Evolutionary conservation across 2,888 invertebrate species (phyloP).

Genomic region (Strigamia transsilvanica): DNA sequence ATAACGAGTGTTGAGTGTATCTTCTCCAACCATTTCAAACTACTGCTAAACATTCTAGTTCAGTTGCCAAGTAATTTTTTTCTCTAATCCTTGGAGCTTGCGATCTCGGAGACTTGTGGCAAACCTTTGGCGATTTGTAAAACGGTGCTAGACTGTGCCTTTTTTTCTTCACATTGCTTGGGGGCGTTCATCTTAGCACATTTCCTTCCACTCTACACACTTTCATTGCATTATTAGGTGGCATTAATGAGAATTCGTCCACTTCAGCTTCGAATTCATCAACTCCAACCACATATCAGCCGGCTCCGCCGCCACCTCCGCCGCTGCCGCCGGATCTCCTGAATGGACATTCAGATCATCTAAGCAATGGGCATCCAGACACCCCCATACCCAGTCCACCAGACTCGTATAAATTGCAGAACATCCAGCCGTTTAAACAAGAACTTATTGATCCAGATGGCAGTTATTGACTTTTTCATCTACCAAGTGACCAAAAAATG

Average conservation of each 20-base stretch:
- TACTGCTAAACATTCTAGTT: too few relatives aligned
- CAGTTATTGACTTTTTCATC: slow-evolving; percentile 48
- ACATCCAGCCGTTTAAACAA: slow-evolving; percentile 57
- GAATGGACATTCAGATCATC: slow-evolving; percentile 56
- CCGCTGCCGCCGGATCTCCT: slow-evolving; percentile 55
- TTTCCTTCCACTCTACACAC: not conserved
- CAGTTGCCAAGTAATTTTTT: too few relatives aligned
- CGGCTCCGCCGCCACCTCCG: not conserved
- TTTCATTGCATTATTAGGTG: slow-evolving; percentile 32
- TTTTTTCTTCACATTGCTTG: not conserved
- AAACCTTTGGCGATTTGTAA: too few relatives aligned
- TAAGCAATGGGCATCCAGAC: slow-evolving; percentile 57
- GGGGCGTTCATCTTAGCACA: not conserved
- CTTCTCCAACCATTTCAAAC: too few relatives aligned
- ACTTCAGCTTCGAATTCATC: slow-evolving; percentile 9
- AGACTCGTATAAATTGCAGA: slow-evolving; percentile 55
- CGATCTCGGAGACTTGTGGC: too few relatives aligned
- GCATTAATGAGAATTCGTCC: slow-evolving; percentile 22
- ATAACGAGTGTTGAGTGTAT: too few relatives aligned
- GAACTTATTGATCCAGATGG: slow-evolving; percentile 56
- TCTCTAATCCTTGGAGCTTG: too few relatives aligned
- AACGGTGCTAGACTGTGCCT: not conserved
- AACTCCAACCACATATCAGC: slow-evolving; percentile 20
- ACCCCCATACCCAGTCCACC: slow-evolving; percentile 58
- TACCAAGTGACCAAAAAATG: not conserved